Evolutionary conservation across 2,888 invertebrate genomes (phyloP).

Genomic region (Osedax frankpressi): DNA sequence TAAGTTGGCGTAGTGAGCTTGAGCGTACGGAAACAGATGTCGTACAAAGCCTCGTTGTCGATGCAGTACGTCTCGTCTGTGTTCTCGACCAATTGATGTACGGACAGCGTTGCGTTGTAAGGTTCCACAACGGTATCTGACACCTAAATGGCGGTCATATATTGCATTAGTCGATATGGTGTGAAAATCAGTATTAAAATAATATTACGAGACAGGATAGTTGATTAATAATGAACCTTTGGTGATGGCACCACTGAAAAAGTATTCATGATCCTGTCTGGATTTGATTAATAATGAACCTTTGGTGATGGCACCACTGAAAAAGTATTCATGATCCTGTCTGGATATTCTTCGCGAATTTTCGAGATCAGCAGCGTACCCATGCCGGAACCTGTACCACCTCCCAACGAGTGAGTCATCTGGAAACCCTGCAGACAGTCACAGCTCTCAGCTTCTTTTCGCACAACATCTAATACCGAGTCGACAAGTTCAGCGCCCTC

Average conservation of each 20-base stretch:
- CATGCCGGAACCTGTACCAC: too few species aligned
- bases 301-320: conserved; percentile 78
- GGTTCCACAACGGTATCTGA: conserved; percentile 61
- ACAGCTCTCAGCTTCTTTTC: conserved; percentile 42
- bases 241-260: conserved; percentile 82
- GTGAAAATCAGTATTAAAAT: too few species aligned
- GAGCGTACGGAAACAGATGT: conserved; percentile 52
- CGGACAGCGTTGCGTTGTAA: conserved; percentile 71
- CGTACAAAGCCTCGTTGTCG: conserved; percentile 51
- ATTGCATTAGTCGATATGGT: too few species aligned
- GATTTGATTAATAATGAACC: conserved; percentile 31
- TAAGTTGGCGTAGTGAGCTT: conserved; percentile 47
- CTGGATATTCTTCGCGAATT: conserved; percentile 92
- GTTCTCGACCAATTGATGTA: conserved; percentile 50
- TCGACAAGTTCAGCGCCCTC: conserved; percentile 43
- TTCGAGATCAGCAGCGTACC: conserved; percentile 82
- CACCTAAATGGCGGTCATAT: too few species aligned
- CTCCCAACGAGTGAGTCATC: conserved; percentile 58
- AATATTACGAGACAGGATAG: too few species aligned
- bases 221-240: conserved; percentile 54
- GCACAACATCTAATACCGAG: conserved; percentile 41
- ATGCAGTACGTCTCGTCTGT: conserved; percentile 51
- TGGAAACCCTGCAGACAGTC: conserved; percentile 61
- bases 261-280: conserved; percentile 71
- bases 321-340: conserved; percentile 97